Percentiles rank a stretch among this genome's conserved stretches.
Evolutionary conservation across 2,888 invertebrate species (phyloP).

Genomic region (Litoditis marina): DNA sequence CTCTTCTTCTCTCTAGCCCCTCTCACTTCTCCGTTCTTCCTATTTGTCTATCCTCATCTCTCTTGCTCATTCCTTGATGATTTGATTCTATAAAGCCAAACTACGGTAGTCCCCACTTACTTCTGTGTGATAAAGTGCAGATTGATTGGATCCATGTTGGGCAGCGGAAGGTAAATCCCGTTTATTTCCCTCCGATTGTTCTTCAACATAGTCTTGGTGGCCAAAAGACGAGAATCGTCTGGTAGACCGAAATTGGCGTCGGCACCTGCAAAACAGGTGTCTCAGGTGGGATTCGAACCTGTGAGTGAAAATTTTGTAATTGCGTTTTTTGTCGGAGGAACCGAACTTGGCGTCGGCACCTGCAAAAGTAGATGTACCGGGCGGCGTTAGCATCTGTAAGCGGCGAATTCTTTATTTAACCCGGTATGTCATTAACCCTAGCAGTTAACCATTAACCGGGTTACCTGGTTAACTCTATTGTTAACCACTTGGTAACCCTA

Average conservation of each 20-base stretch:
- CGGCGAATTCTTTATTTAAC: too few relatives aligned
- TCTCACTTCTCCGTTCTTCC: background rate
- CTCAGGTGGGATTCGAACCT: too few relatives aligned
- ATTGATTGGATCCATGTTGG: slow-evolving; percentile 43
- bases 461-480: too few relatives aligned
- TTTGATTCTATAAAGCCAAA: background rate
- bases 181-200: slow-evolving; percentile 41
- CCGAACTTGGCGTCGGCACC: slow-evolving; percentile 27
- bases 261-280: slow-evolving; percentile 20
- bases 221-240: slow-evolving; percentile 24
- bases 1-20: too few relatives aligned
- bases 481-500: too few relatives aligned
- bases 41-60: background rate
- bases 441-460: too few relatives aligned
- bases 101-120: slow-evolving; percentile 12
- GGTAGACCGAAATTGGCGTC: slow-evolving; percentile 34
- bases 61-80: too few relatives aligned
- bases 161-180: slow-evolving; percentile 37
- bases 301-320: too few relatives aligned
- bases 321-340: slow-evolving; percentile 27
- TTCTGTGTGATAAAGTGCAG: slow-evolving; percentile 35
- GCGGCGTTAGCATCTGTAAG: too few relatives aligned
- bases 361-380: too few relatives aligned
- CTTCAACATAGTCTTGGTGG: slow-evolving; percentile 27
- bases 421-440: too few relatives aligned